These are phyloP conservation scores for Agapornis roseicollis DNA, from an alignment of 2,113 vertebrate species.

Conservation along the genomic window DNA sequence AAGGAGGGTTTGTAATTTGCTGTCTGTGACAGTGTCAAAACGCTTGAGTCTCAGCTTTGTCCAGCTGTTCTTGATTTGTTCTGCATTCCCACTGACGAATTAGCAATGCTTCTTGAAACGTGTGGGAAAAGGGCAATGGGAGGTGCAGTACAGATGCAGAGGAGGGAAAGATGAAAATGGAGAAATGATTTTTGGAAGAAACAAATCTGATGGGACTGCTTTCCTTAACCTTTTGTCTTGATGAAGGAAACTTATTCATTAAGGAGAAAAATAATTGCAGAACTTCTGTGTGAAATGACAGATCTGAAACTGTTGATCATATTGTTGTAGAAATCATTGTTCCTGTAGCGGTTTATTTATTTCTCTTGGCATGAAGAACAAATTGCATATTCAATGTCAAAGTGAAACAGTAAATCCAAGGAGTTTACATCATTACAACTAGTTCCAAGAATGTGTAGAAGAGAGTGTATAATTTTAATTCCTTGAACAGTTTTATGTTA, in stretches of 20 bases:
- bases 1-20: not conserved
- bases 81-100: not conserved
- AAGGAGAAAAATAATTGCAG: conserved; percentile 7
- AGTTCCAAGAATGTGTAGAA: not conserved
- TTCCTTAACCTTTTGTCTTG: not conserved
- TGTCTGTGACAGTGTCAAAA: not conserved
- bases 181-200: not conserved
- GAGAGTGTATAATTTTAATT: conserved; percentile 27
- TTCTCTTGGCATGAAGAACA: not conserved
- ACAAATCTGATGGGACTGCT: not conserved
- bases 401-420: conserved; percentile 19
- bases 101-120: not conserved
- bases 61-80: not conserved
- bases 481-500: conserved; percentile 19
- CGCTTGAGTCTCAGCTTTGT: not conserved
- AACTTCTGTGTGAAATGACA: conserved; percentile 2
- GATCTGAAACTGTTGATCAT: conserved; percentile 23
- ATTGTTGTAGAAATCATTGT: conserved; percentile 12
- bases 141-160: not conserved
- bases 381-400: not conserved
- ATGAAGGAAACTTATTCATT: conserved; percentile 1
- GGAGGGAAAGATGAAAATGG: not conserved
- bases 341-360: not conserved
- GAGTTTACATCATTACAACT: not conserved
- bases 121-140: not conserved